These are phyloP conservation scores for Morelia viridis DNA, from an alignment of 2,797 vertebrate genomes.

Conservation along the genomic window DNA sequence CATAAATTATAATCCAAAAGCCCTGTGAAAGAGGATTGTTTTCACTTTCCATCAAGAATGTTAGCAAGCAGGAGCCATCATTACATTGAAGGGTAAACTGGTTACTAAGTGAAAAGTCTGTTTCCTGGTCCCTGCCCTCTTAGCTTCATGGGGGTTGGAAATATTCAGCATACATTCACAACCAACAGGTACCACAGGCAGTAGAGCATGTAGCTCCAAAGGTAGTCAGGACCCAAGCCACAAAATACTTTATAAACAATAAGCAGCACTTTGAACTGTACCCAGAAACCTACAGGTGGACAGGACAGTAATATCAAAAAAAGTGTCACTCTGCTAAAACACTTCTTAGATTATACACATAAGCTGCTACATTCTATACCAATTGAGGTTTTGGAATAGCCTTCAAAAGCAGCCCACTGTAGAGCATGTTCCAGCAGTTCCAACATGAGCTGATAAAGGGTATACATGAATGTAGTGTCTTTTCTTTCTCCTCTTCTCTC, in stretches of 20 bases:
- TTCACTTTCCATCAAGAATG: neutral
- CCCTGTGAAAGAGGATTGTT: neutral
- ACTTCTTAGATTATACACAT: neutral
- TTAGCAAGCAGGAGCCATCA: neutral
- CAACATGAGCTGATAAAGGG: neutral
- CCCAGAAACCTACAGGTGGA: neutral
- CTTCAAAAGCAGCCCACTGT: neutral
- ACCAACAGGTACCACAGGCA: neutral
- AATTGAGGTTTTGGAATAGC: neutral
- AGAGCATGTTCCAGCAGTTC: neutral
- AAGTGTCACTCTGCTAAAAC: neutral
- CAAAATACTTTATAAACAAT: neutral
- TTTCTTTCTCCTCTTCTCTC: neutral
- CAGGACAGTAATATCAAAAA: neutral
- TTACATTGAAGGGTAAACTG: neutral
- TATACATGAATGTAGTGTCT: neutral
- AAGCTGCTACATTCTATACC: neutral
- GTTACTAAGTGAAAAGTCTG: neutral
- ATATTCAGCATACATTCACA: neutral
- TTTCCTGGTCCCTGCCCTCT: neutral
- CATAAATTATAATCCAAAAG: neutral
- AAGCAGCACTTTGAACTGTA: neutral
- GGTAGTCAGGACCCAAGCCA: neutral
- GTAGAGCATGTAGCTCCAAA: neutral
- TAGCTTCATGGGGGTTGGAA: neutral